phyloP scores from a whole-genome alignment of 2,797 vertebrate genomes.

The Apogon hyalosoma region DNA sequence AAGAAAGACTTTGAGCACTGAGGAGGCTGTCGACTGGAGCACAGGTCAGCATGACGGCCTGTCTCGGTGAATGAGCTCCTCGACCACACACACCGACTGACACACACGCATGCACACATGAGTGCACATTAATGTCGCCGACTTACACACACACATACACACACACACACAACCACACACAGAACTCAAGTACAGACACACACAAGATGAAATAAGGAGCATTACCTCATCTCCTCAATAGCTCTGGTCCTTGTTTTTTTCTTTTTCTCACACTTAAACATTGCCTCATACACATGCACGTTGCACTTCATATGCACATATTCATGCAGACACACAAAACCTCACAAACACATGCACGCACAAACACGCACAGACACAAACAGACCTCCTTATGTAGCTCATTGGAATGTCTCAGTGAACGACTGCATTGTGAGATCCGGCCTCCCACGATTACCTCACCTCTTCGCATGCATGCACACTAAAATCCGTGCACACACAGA shows the following conservation, averaged over 20 bases:
- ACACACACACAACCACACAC: slow-evolving; percentile 15
- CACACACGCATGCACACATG: slow-evolving; percentile 20
- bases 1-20: slow-evolving; percentile 23
- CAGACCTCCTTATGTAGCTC: slow-evolving; percentile 74
- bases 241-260: slow-evolving; percentile 53
- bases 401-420: slow-evolving; percentile 74
- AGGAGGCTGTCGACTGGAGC: slow-evolving; percentile 18
- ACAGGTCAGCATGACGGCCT: slow-evolving; percentile 24
- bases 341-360: slow-evolving; percentile 1
- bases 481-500: slow-evolving; percentile 25
- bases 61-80: slow-evolving; percentile 36
- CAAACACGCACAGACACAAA: slow-evolving; percentile 56
- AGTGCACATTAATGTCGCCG: slow-evolving; percentile 30
- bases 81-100: slow-evolving; percentile 52
- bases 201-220: slow-evolving; percentile 52
- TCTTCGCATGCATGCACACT: slow-evolving; percentile 48
- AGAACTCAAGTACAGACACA: slow-evolving; percentile 1
- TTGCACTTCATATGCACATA: slow-evolving; percentile 67
- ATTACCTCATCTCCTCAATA: slow-evolving; percentile 74
- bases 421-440: slow-evolving; percentile 72
- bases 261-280: slow-evolving; percentile 59
- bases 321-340: slow-evolving; percentile 50
- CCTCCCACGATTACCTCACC: slow-evolving; percentile 80
- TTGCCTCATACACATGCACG: slow-evolving; percentile 48
- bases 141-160: slow-evolving; percentile 1